Base-by-base conservation (phyloP, 1,140 invertebrate genomes). In the Neoseiulus cucumeris region DNA sequence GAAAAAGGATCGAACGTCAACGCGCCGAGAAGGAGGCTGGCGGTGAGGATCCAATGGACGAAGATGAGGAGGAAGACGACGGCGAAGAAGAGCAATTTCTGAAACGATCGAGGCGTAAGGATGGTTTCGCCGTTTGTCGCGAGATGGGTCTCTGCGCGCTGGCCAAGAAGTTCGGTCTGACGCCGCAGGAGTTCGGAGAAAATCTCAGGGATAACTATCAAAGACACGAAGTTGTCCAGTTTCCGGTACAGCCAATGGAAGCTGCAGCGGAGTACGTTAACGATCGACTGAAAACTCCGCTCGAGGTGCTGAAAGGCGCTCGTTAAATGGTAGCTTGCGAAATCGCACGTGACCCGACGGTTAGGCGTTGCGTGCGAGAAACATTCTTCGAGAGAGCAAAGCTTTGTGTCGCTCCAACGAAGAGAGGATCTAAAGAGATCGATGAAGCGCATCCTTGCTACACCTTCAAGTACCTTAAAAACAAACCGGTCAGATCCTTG, bases 131-230 rank as follows among this genome's bases (percentile, higher is more conserved):
- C 28, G 81, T 92, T 51, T 94, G 91, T 73, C 77, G 83, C 29
- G 85, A 85, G 74, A 87, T 29, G 87, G 89, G 22, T 78, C 95
- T n/a, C 83, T 12, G 73, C 73, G 82, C 83, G 4, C 80, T 96
- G 42, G 87, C 89, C 1, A 89, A 89, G 73, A 87, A 84, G 68
- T 98, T 98, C 78, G 96, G 95, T 69, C 76, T 99, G n/a, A 86
- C 84, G 1, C 89, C 95, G 0, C 88, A 94, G 73, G 85, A 98
- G 73, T 97, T 95, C 76, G 93, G 90, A 1, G 92, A 98, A 77
- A 98, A 99, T 78, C 76, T 98, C 0, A 81, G 91, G 0, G 93
- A 97, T 72, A 93, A 93, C 74, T 98, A 97, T 77, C 89, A 92
- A 72, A 80, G 89, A n/a, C 89, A 97, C 75, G 93, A 98, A 73